Base-by-base conservation (phyloP, 2,113 vertebrate species). In the Crypturellus undulatus region DNA sequence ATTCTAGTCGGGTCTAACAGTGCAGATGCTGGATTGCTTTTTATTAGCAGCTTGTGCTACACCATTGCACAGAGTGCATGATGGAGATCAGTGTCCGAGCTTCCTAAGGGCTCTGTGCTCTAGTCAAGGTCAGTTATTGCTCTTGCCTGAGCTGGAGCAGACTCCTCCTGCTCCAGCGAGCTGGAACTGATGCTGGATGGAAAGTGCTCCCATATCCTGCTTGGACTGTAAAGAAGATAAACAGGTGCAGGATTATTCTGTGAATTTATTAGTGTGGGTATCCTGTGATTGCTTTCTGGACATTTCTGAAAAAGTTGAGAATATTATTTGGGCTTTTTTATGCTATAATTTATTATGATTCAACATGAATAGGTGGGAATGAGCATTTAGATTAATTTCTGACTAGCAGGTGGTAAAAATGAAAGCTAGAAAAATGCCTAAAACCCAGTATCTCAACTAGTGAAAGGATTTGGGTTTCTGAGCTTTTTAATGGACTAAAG, bases 11-110 rank as follows among this genome's bases (percentile, higher is more conserved):
- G 34, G 34, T 58, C 2, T 14, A 72, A 10, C 40, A 9, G 22
- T 0, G 0, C 68, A 20, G 49, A 9, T n/a, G 12, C 9, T 56
- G 49, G 40, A 17, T 40, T 63, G 34, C 10, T 62, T 54, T 43
- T 40, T 52, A 4, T 11, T 24, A 38, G 42, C 25, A 45, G 18
- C 36, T 54, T 24, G 58, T 30, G 30, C 43, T 75, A 43, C 71
- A 21, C 28, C 21, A n/a, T 2, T 21, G 15, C 15, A 3, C 38
- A 24, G 36, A n/a, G 68, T 22, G 34, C 47, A 3, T 16, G 38
- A 17, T 67, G 59, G 32, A 32, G 54, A 14, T 47, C 62, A 52
- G 4, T 36, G 67, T 21, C 65, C 13, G 25, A 22, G 17, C 38
- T 86, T 81, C 59, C 51, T 40, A 5, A 18, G 14, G 79, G 17